Conservation (phyloP, 2,113 vertebrate genomes). For the Probosciger aterrimus region DNA sequence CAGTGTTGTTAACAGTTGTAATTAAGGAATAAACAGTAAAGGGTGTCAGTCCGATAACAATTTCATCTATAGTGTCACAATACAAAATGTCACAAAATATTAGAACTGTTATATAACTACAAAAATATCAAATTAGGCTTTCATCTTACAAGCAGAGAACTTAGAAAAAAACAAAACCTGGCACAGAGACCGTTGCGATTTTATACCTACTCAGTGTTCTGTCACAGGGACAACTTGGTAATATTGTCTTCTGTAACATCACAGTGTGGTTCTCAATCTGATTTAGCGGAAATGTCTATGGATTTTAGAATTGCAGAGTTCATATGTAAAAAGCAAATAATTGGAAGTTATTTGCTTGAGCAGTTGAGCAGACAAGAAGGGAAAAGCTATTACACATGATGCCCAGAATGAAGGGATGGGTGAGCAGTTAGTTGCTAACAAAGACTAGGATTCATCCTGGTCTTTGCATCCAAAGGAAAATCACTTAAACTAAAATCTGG, state of each 20-base stretch:
- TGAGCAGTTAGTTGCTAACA: constrained; percentile 11
- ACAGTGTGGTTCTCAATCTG: constrained; percentile 68
- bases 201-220: constrained; percentile 78
- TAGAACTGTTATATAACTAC: constrained; percentile 80
- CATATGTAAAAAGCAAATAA: constrained; percentile 47
- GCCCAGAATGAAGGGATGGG: background rate
- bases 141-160: constrained; percentile 61
- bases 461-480: background rate
- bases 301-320: constrained; percentile 48
- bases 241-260: constrained; percentile 69
- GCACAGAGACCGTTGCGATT: constrained; percentile 68
- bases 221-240: constrained; percentile 79
- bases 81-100: constrained; percentile 85
- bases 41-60: constrained; percentile 84
- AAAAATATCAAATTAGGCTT: constrained; percentile 75
- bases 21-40: constrained; percentile 82
- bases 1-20: constrained; percentile 83
- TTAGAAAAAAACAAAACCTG: constrained; percentile 59
- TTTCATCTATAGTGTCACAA: constrained; percentile 83
- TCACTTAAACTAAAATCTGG: constrained; percentile 11
- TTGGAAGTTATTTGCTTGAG: constrained; percentile 5
- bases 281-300: constrained; percentile 55
- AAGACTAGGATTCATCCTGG: background rate
- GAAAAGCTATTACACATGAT: background rate
- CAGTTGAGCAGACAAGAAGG: constrained; percentile 53